Evolutionary conservation across 2,113 vertebrate species (phyloP).

Genomic region (Nanorana parkeri): DNA sequence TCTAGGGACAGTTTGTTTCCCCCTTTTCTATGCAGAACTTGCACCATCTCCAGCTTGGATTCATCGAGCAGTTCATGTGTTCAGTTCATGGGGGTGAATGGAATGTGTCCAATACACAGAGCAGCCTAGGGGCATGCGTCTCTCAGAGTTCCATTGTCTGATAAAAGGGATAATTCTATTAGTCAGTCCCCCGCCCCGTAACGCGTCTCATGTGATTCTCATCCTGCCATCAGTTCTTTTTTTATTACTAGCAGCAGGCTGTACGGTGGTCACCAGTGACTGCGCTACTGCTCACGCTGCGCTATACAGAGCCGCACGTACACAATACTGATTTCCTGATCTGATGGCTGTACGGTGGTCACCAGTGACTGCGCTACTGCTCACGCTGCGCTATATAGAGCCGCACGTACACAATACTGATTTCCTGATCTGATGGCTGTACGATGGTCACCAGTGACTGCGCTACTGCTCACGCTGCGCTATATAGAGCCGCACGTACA

Average conservation of each 20-base stretch:
- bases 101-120: not conserved
- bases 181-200: not conserved
- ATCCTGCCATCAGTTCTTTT: not conserved
- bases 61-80: not conserved
- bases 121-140: slow-evolving; percentile 2
- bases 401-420: too few relatives aligned
- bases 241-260: not conserved
- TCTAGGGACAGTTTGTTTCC: too few relatives aligned
- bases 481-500: too few relatives aligned
- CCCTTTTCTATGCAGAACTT: not conserved
- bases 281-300: not conserved
- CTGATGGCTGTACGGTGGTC: not conserved
- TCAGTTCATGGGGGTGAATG: not conserved
- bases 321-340: too few relatives aligned
- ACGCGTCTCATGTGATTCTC: slow-evolving; percentile 50
- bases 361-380: not conserved
- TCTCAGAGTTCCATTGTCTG: slow-evolving; percentile 21
- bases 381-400: too few relatives aligned
- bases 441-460: not conserved
- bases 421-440: too few relatives aligned
- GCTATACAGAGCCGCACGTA: too few relatives aligned
- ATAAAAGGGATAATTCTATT: slow-evolving; percentile 11
- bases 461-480: not conserved
- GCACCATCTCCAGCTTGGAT: not conserved
- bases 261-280: not conserved